phyloP scores from a whole-genome alignment of 1,140 invertebrate species.

The Penaeus vannamei region DNA sequence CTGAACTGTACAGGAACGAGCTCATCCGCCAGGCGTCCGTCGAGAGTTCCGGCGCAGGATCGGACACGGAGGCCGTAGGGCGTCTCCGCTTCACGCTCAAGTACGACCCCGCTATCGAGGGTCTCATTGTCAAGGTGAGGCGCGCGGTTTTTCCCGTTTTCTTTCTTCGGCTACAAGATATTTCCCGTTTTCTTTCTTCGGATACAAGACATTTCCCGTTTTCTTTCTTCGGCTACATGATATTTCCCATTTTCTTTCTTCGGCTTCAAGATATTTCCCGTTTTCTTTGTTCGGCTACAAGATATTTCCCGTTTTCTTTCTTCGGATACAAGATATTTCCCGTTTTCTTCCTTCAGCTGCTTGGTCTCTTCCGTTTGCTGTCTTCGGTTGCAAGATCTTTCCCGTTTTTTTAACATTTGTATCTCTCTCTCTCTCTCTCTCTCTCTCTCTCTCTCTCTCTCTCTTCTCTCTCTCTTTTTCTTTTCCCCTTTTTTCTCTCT shows the following conservation, averaged over 20 bases:
- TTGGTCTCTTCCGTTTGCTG: neutral
- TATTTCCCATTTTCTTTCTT: neutral
- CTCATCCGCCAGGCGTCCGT: slow-evolving; percentile 81
- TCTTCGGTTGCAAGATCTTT: neutral
- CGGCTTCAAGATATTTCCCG: neutral
- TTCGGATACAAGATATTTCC: neutral
- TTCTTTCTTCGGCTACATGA: neutral
- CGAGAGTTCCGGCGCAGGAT: slow-evolving; percentile 77
- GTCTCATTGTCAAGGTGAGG: slow-evolving; percentile 81
- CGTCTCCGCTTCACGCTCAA: slow-evolving; percentile 84
- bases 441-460: neutral
- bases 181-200: neutral
- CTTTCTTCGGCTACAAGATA: neutral
- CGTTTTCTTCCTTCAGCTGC: neutral
- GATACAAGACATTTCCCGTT: neutral
- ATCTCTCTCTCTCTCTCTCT: neutral
- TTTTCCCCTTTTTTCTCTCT: neutral
- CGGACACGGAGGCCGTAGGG: slow-evolving; percentile 82
- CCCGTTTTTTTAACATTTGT: neutral
- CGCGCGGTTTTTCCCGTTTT: slow-evolving; percentile 64
- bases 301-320: neutral
- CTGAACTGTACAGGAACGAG: slow-evolving; percentile 85
- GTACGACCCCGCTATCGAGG: slow-evolving; percentile 84
- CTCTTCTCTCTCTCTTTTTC: neutral
- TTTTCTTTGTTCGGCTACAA: neutral